These are phyloP conservation scores for Bombus superbus DNA, from an alignment of 1,140 invertebrate genomes.

Conservation along the genomic window DNA sequence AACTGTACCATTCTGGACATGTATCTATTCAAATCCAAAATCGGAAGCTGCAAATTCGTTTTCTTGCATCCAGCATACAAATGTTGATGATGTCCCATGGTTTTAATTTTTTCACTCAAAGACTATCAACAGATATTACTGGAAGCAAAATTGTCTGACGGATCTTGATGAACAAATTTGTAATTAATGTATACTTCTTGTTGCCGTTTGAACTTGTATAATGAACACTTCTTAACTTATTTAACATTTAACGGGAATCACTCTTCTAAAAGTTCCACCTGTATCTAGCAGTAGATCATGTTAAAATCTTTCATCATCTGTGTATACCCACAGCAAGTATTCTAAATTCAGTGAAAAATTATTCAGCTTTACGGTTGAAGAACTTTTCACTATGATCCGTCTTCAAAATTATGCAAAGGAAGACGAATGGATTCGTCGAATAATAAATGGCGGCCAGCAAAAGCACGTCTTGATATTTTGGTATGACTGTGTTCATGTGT, in stretches of 20 bases:
- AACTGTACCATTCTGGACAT: not conserved
- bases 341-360: not conserved
- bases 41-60: conserved; percentile 31
- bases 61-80: conserved; percentile 20
- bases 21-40: conserved; percentile 35
- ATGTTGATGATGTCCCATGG: conserved; percentile 12
- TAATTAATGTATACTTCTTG: not conserved
- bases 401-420: conserved; percentile 46
- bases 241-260: not conserved
- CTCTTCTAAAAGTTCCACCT: not conserved
- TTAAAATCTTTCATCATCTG: conserved; percentile 5
- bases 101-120: conserved; percentile 23
- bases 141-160: conserved; percentile 44
- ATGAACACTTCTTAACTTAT: not conserved
- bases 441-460: conserved; percentile 36
- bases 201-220: not conserved
- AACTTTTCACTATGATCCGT: conserved; percentile 38
- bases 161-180: conserved; percentile 19
- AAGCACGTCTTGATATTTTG: conserved; percentile 28
- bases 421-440: conserved; percentile 57
- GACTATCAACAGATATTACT: conserved; percentile 28
- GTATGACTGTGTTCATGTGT: conserved; percentile 27
- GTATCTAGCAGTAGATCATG: not conserved
- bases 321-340: not conserved
- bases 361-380: not conserved